These are phyloP conservation scores for Varecia variegata DNA, from an alignment of 2,797 vertebrate genomes.

Conservation along the genomic window DNA sequence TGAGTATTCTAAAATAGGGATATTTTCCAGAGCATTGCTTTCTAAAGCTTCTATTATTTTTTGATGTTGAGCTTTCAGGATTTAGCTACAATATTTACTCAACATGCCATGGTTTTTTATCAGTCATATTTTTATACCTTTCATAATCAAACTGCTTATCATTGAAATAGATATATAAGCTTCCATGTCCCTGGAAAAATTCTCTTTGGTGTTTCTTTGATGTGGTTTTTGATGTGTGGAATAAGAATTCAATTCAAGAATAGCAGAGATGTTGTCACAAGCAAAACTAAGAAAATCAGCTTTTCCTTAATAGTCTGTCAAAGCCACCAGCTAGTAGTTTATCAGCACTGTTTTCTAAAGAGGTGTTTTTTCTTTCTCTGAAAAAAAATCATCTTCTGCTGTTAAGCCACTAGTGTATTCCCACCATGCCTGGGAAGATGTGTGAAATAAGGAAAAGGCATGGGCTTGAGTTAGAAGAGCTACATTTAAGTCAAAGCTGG, in stretches of 20 bases:
- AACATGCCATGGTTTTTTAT: slow-evolving; percentile 26
- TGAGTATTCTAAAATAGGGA: slow-evolving; percentile 55
- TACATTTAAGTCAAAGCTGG: not conserved
- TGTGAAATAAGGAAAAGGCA: not conserved
- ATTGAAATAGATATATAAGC: not conserved
- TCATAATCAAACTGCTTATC: slow-evolving; percentile 54
- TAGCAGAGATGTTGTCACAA: not conserved
- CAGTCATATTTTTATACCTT: slow-evolving; percentile 48
- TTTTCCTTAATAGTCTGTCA: slow-evolving; percentile 18
- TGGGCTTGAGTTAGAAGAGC: not conserved
- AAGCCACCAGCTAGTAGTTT: not conserved
- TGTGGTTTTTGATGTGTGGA: slow-evolving; percentile 34
- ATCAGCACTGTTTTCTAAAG: not conserved
- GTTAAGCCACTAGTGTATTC: not conserved
- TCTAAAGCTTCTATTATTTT: slow-evolving; percentile 63
- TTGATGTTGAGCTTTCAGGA: slow-evolving; percentile 38
- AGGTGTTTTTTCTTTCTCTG: not conserved
- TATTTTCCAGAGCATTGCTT: slow-evolving; percentile 59
- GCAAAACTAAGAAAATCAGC: not conserved
- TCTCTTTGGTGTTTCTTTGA: slow-evolving; percentile 36
- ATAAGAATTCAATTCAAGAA: slow-evolving; percentile 38
- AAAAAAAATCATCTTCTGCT: not conserved
- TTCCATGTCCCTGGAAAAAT: slow-evolving; percentile 37
- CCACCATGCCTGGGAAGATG: not conserved
- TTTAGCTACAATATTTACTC: slow-evolving; percentile 63